phyloP scores from a whole-genome alignment of 2,888 invertebrate genomes.

The Adelognathus sp. region DNA sequence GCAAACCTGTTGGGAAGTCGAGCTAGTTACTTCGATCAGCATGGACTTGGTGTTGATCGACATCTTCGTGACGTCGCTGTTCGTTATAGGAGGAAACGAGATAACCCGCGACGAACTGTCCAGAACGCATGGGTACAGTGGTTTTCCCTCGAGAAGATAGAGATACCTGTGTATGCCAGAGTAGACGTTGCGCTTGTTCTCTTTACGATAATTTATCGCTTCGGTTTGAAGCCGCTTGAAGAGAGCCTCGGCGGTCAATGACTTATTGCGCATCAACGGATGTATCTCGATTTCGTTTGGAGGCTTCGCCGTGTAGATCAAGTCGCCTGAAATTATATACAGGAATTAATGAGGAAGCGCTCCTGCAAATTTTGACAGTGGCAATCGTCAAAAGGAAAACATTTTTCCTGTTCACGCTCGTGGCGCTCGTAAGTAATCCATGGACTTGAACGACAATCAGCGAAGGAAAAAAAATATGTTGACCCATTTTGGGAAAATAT shows the following conservation, averaged over 20 bases:
- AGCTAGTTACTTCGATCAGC: conserved; percentile 90
- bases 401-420: no score
- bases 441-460: no score
- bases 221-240: conserved; percentile 88
- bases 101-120: conserved; percentile 87
- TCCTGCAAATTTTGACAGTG: no score
- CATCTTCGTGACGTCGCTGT: conserved; percentile 92
- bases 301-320: conserved; percentile 86
- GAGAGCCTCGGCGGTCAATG: conserved; percentile 86
- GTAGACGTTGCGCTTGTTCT: conserved; percentile 91
- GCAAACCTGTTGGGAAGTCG: conserved; percentile 85
- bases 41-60: conserved; percentile 85
- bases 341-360: neutral
- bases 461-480: no score
- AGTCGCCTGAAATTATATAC: conserved; percentile 80
- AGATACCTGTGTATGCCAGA: conserved; percentile 93
- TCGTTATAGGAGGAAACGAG: conserved; percentile 94
- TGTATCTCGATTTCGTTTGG: conserved; percentile 86
- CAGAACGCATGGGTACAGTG: conserved; percentile 87
- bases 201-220: conserved; percentile 90
- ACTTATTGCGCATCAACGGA: conserved; percentile 85
- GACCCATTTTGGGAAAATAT: no score
- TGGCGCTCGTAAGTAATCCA: no score
- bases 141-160: conserved; percentile 89
- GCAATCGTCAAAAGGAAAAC: no score